Base-by-base conservation (phyloP, 2,113 vertebrate species). In the Elephas maximus region DNA sequence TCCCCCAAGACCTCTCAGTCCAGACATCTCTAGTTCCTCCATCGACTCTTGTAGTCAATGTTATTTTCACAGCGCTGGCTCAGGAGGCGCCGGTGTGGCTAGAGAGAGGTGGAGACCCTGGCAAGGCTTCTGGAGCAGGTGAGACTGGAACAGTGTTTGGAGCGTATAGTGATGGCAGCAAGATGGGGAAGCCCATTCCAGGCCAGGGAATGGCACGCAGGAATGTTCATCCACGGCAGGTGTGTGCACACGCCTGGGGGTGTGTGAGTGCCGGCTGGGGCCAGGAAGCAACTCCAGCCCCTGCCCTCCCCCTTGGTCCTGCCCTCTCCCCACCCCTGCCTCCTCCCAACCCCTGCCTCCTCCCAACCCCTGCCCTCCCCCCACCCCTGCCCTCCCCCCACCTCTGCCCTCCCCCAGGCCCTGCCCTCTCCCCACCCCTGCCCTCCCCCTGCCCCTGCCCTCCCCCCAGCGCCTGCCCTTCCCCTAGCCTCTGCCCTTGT, bases 181-280 rank as follows among this genome's bases (percentile, higher is more conserved):
- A 85, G 86, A 85, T 17, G 96, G 97, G 97, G 94, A 96, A 97
- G 81, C 94, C 93, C 91, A 85, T 95, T 97, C 95, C 88, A 87
- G 93, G 79, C 93, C 51, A 28, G 73, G 92, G 97, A 97, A 93
- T 95, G 96, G 95, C 74, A 87, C 0, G 94, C 67, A 81, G 81
- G 94, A 96, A 96, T 97, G 98, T 80, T 94, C 77, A 93, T 93
- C 95, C 37, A 2, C 0, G 90, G 97, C 95, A 96, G 96, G 97
- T 97, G 97, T 82, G 79, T 0, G 30, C 80, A 21, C 92, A 76
- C 71, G 96, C 90, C 65, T 15, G 6, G 9, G 37, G 0, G 51
- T 23, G 74, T 8, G 30, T 21, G 90, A 44, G 73, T 74, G 84
- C 71, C 45, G 18, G 65, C 83, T 0, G n/a, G 82, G 91, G 83